Base-by-base conservation (phyloP, 2,888 invertebrate species). In the Dryomyza anilis region DNA sequence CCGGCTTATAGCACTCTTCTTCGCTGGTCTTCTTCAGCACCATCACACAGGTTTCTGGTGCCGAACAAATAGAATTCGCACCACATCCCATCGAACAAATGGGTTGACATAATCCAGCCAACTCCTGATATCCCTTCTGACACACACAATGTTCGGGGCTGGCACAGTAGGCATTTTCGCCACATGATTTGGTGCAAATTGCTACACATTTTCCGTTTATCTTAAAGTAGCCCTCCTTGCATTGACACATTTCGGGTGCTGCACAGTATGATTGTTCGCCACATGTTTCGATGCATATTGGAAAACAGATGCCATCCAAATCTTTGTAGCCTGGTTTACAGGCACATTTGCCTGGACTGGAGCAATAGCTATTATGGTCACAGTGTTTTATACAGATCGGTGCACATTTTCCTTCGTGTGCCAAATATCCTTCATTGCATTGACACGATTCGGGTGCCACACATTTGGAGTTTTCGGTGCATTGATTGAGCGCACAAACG, bases 391-490 rank as follows among this genome's bases (percentile, higher is more conserved):
- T 23, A 50, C 61, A 61, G 27, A 5, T 33, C 6, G 52, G 52
- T 21, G 16, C 27, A 36, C 61, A 61, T 1, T 1, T 14, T 3
- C 7, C n/a, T 19, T 52, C 30, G 8, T 12, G 3, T n/a, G 23
- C 16, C 12, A 16, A 14, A n/a, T 61, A 61, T 29, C 61, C 61
- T 16, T 7, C 14, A 27, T 23, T 12, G 43, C 61, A 61, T 7
- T 10, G 23, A 27, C 61, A 61, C 14, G 21, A 21, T 19, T 61
- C 50, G 14, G 61, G 61, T 2, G 52, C 6, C 6, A 27, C 39
- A 16, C 61, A 61, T 10, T 61, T 50, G 10, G 61, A 48, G 6
- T 52, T 16, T 2, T 39, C 25, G 0, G 30, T 14, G 21, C 61
- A 61, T 12, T 16, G 16, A n/a, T n/a, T n/a, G 1, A 6, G 5